Conservation (phyloP, 1,140 invertebrate species). For the Drusus annulatus region DNA sequence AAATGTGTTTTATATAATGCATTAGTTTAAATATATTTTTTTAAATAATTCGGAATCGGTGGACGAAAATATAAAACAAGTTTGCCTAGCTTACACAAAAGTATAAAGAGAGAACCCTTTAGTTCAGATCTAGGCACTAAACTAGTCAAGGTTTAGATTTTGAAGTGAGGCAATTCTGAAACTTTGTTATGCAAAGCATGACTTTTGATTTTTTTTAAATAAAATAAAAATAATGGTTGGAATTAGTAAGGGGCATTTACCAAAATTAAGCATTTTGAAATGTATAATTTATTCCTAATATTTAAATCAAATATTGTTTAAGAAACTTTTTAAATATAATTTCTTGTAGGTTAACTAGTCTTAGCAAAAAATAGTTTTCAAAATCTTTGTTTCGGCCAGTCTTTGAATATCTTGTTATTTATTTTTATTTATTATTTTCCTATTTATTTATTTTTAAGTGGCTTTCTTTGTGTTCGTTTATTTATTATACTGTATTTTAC, state of each 20-base stretch:
- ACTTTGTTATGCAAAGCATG: too few relatives aligned
- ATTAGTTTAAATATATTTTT: too few relatives aligned
- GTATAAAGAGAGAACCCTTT: neutral
- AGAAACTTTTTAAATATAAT: conserved; percentile 10
- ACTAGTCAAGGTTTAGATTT: too few relatives aligned
- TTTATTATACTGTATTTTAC: neutral
- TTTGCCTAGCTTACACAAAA: conserved; percentile 1
- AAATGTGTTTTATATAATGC: neutral
- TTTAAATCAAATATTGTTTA: neutral
- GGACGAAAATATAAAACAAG: neutral
- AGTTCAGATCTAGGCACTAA: too few relatives aligned
- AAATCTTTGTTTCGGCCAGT: conserved; percentile 32
- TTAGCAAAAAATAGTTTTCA: conserved; percentile 8
- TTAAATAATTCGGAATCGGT: neutral
- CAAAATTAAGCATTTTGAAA: too few relatives aligned
- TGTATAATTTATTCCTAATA: neutral
- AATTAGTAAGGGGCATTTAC: too few relatives aligned
- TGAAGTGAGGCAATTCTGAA: too few relatives aligned
- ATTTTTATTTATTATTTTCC: neutral
- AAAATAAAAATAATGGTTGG: too few relatives aligned
- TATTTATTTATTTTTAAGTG: conserved; percentile 16
- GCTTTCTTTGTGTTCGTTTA: neutral
- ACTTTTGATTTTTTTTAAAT: too few relatives aligned
- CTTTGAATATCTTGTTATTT: conserved; percentile 7
- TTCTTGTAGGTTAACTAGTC: conserved; percentile 18